These are phyloP conservation scores for Conger conger DNA, from an alignment of 2,113 vertebrate genomes.

Conservation along the genomic window DNA sequence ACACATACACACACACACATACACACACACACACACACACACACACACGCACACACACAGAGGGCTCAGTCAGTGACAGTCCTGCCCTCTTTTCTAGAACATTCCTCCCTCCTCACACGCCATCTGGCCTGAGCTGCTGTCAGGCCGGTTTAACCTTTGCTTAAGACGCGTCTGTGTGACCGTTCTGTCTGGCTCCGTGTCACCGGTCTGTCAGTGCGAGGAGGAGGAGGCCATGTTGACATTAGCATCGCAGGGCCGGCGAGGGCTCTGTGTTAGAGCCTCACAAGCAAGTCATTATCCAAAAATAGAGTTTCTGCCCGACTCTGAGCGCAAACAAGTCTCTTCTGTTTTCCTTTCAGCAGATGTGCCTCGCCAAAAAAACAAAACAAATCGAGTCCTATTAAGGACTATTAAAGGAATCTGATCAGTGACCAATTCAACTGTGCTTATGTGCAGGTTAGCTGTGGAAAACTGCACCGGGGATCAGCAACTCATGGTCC, in stretches of 20 bases:
- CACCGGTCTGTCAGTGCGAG: background rate
- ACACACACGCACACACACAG: too few species aligned
- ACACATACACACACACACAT: background rate
- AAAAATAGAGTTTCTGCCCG: background rate
- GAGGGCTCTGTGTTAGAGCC: too few species aligned
- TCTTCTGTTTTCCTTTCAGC: background rate
- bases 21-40: too few species aligned
- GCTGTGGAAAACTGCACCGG: too few species aligned
- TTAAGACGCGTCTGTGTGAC: background rate
- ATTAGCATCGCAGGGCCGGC: background rate
- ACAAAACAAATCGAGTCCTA: too few species aligned
- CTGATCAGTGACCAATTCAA: too few species aligned
- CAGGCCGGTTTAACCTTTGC: background rate
- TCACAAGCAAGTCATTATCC: background rate
- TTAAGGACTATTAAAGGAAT: too few species aligned
- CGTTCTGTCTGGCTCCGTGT: background rate
- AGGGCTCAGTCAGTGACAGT: background rate
- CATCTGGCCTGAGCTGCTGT: background rate
- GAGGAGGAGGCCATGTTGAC: slow-evolving; percentile 11
- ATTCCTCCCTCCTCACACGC: background rate
- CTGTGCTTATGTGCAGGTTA: too few species aligned
- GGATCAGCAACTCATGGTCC: too few species aligned
- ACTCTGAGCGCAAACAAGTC: background rate
- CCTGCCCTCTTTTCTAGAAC: background rate
- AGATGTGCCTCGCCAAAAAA: background rate